Evolutionary conservation across 2,888 invertebrate species (phyloP), one percentile per base, ranked within the genome.

Genomic region (Tiliacea aurago): DNA sequence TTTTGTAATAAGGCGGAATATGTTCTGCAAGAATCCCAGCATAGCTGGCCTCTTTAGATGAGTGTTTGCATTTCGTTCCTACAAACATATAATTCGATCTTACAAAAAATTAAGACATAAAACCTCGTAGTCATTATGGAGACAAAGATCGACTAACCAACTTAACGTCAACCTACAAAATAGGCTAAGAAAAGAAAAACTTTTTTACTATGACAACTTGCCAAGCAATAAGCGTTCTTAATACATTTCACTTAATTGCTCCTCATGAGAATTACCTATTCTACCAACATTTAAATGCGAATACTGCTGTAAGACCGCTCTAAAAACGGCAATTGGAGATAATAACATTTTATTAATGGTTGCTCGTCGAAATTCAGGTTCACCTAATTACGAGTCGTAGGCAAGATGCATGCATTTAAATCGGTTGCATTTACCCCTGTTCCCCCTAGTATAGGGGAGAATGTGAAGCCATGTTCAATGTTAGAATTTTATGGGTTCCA

Each of bases 351-450:
- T 58, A 63, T 51, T 78, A 87, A 81, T 75, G 56, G 68, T 10
- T 45, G 45, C 49, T 53, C 64, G 72, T 73, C 58, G 66, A 69
- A 68, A 75, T 73, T 73, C 70, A 63, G 64, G 78, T 72, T 70
- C 70, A 70, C 78, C 75, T 85, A 86, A 88, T 88, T 88, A 80
- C 85, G 82, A 84, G 4, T 83, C 86, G 85, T 83, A 86, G 84
- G 83, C 84, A 83, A 88, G 90, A 90, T 84, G 89, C 88, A 90
- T 92, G 92, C 92, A 92, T 91, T 92, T 92, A 92, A 92, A 92
- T 91, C 85, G 91, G 83, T 76, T 86, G 91, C 90, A 90, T 91
- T 90, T 90, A 86, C 84, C 83, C 87, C 87, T 87, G 88, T 87
- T 84, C 51, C 65, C 47, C 23, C 56, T 33, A 5, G 15, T 15